Evolutionary conservation across 2,888 invertebrate species (phyloP).

Genomic region (Caenorhabditis drosophilae): DNA sequence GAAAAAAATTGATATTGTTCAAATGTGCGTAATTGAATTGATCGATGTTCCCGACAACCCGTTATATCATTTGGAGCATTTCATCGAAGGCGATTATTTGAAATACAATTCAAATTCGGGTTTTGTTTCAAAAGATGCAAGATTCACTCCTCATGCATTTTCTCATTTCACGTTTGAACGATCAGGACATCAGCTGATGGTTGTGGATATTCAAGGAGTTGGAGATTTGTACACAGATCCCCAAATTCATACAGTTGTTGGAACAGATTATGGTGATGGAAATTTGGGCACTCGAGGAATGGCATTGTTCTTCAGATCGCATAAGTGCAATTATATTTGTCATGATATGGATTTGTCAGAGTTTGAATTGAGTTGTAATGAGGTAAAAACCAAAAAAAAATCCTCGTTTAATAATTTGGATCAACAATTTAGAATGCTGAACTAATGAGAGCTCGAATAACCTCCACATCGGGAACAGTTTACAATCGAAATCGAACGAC

Average conservation of each 20-base stretch:
- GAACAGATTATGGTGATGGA: constrained; percentile 73
- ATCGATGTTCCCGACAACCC: constrained; percentile 70
- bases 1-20: constrained; percentile 75
- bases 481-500: constrained; percentile 2
- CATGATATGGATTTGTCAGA: constrained; percentile 71
- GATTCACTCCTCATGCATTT: constrained; percentile 74
- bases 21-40: constrained; percentile 74
- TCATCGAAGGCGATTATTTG: constrained; percentile 74
- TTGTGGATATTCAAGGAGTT: constrained; percentile 75
- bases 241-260: constrained; percentile 73
- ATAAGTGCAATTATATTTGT: constrained; percentile 74
- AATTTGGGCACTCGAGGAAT: constrained; percentile 74
- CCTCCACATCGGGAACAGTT: constrained; percentile 7
- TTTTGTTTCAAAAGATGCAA: constrained; percentile 72
- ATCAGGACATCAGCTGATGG: constrained; percentile 74
- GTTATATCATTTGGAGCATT: constrained; percentile 74
- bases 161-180: constrained; percentile 75
- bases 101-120: constrained; percentile 76
- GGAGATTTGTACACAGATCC: constrained; percentile 75
- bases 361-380: constrained; percentile 72
- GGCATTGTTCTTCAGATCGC: constrained; percentile 75
- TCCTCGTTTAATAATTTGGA: not conserved
- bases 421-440: constrained; percentile 2
- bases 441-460: constrained; percentile 34
- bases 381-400: constrained; percentile 1